Percentiles rank a stretch among this genome's conserved stretches.
Evolutionary conservation across 1,140 invertebrate species (phyloP).

Genomic region (Wasmannia auropunctata): DNA sequence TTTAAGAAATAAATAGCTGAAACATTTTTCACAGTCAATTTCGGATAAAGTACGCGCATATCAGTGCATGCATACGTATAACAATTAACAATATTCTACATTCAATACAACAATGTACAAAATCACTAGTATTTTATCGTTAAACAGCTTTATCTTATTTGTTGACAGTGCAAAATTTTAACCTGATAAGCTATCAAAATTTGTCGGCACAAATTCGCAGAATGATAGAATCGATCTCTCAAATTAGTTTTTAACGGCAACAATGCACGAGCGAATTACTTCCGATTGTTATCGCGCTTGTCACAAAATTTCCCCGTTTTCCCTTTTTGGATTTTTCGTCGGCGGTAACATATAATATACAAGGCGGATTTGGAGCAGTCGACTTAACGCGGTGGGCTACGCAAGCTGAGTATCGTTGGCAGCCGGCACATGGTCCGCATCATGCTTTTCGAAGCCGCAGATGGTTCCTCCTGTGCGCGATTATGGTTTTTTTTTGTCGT

Average conservation of each 20-base stretch:
- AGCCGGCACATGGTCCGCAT: constrained; percentile 77
- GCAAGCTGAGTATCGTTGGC: constrained; percentile 70
- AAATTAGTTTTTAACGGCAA: neutral
- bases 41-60: neutral
- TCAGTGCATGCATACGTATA: neutral
- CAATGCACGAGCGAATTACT: neutral
- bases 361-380: constrained; percentile 44
- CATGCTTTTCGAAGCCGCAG: constrained; percentile 78
- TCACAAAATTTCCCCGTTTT: neutral
- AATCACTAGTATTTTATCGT: constrained; percentile 6
- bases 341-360: constrained; percentile 20
- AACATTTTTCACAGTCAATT: neutral
- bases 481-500: constrained; percentile 77
- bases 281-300: neutral
- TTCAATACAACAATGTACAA: neutral
- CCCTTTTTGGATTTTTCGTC: neutral
- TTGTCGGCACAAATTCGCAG: constrained; percentile 39
- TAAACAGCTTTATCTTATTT: constrained; percentile 58
- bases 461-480: constrained; percentile 79
- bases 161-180: constrained; percentile 55
- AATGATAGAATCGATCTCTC: constrained; percentile 8
- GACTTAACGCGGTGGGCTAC: constrained; percentile 44
- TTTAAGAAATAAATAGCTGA: neutral
- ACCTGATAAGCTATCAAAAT: constrained; percentile 57
- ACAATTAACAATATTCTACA: neutral